phyloP scores from a whole-genome alignment of 1,140 invertebrate genomes.

The Cherax destructor region DNA sequence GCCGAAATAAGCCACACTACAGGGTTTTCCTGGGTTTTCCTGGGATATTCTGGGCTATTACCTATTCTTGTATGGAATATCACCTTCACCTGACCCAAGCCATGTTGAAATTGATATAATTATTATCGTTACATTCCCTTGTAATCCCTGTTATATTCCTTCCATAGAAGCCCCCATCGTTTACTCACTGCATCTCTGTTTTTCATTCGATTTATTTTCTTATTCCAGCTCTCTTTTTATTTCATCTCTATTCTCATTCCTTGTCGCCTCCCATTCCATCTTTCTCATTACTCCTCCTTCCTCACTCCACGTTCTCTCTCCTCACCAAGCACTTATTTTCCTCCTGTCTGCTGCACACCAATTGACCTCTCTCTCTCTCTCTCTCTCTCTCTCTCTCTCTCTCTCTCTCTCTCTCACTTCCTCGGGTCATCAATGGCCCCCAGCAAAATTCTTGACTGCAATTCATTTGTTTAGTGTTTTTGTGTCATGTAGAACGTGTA shows the following conservation, averaged over 20 bases:
- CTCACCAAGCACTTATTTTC: background rate
- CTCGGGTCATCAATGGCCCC: background rate
- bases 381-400: no score
- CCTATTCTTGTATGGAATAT: background rate
- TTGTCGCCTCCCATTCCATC: no score
- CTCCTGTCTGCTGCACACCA: background rate
- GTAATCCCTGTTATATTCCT: no score
- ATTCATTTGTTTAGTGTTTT: background rate
- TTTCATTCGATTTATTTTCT: background rate
- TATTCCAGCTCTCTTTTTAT: no score
- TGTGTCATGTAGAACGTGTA: background rate
- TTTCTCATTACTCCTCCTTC: no score
- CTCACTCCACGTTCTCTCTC: no score
- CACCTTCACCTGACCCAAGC: background rate
- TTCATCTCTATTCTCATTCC: no score
- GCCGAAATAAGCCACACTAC: no score
- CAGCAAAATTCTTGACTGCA: background rate
- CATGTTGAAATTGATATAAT: background rate
- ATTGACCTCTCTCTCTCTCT: background rate
- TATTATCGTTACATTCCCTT: background rate
- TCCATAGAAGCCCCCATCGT: no score
- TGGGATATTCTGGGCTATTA: no score
- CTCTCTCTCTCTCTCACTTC: background rate
- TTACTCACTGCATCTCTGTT: no score
- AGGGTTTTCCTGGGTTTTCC: no score